Percentiles rank a stretch among this genome's conserved stretches.
Evolutionary conservation across 2,113 vertebrate species (phyloP).

Genomic region (Barnardius zonarius): DNA sequence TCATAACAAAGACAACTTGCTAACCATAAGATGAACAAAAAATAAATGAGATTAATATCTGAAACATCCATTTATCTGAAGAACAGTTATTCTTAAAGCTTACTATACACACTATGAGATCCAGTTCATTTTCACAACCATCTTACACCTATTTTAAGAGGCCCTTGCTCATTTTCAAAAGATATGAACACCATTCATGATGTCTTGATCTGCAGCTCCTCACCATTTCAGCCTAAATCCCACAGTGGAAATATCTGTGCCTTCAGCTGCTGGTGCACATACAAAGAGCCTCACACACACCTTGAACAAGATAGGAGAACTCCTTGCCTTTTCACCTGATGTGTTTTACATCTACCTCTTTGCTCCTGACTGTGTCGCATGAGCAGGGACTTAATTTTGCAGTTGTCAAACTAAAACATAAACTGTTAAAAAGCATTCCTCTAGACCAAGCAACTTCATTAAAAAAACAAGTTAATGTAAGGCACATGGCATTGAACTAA

Average conservation of each 20-base stretch:
- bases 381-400: background rate
- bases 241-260: background rate
- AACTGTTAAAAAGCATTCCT: background rate
- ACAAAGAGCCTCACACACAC: rapidly evolving
- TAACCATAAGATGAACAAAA: background rate
- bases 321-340: background rate
- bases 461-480: background rate
- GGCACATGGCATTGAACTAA: background rate
- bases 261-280: background rate
- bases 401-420: background rate
- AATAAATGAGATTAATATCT: background rate
- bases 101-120: rapidly evolving
- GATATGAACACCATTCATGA: rapidly evolving
- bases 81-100: background rate
- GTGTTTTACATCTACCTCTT: background rate
- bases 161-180: background rate
- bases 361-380: background rate
- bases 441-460: background rate
- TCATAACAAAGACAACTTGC: background rate
- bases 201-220: background rate
- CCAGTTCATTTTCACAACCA: background rate
- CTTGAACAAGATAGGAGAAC: rapidly evolving
- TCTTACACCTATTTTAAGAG: background rate
- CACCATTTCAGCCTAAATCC: background rate
- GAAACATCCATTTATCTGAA: background rate